These are phyloP conservation scores for Pimephales promelas DNA, from an alignment of 2,113 vertebrate genomes.

Conservation along the genomic window DNA sequence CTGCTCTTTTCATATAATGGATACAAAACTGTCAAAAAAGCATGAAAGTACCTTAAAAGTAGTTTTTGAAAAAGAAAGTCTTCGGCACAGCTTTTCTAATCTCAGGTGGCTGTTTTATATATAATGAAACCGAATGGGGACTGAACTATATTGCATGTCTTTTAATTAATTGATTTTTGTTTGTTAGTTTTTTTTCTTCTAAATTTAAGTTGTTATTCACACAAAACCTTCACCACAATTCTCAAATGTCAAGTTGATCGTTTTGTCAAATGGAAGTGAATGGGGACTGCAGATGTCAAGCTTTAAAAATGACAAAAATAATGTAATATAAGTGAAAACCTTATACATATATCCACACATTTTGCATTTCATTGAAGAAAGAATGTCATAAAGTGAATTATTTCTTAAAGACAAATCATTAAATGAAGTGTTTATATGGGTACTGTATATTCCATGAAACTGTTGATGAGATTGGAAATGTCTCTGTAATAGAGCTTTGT, in stretches of 20 bases:
- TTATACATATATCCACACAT: too few relatives aligned
- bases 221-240: too few relatives aligned
- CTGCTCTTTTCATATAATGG: background rate
- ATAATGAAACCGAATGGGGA: background rate
- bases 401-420: too few relatives aligned
- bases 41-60: background rate
- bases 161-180: too few relatives aligned
- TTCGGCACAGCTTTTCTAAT: background rate
- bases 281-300: background rate
- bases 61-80: background rate
- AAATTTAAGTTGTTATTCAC: too few relatives aligned
- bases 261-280: too few relatives aligned
- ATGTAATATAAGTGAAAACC: background rate
- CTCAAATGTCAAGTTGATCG: too few relatives aligned
- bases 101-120: background rate
- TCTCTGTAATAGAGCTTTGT: conserved; percentile 64
- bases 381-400: too few relatives aligned
- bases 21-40: background rate
- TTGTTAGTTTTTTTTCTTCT: too few relatives aligned
- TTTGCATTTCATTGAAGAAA: too few relatives aligned
- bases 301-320: background rate
- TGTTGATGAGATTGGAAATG: background rate
- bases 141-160: background rate
- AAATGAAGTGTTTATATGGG: too few relatives aligned
- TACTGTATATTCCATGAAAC: background rate